A percentile compares a stretch with the other conserved stretches of the same genome.
Evolutionary conservation across 2,888 invertebrate species (phyloP).

Genomic region (Drosophila aldrichi): DNA sequence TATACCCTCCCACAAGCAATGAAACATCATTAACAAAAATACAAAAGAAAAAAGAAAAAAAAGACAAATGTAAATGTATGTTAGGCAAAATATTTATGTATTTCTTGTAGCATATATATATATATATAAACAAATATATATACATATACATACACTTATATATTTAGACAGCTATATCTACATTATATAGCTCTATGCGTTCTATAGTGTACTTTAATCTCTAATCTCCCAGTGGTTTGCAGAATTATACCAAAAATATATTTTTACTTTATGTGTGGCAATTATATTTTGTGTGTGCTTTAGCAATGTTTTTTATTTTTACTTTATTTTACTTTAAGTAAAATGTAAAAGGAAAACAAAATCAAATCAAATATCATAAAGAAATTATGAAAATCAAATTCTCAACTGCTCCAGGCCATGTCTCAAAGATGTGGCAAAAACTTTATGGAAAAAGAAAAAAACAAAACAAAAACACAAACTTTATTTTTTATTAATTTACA

Average conservation of each 20-base stretch:
- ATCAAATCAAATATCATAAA: constrained; percentile 27
- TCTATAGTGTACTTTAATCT: constrained; percentile 62
- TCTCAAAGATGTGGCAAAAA: constrained; percentile 64
- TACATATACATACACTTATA: constrained; percentile 34
- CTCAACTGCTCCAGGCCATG: constrained; percentile 40
- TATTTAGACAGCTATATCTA: constrained; percentile 34
- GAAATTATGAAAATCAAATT: constrained; percentile 45
- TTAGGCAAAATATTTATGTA: constrained; percentile 72
- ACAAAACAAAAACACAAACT: constrained; percentile 15
- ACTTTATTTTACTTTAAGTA: constrained; percentile 75
- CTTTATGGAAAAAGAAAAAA: constrained; percentile 32
- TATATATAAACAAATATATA: constrained; percentile 38
- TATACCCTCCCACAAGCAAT: constrained; percentile 41
- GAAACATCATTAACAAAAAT: constrained; percentile 31
- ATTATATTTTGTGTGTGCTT: constrained; percentile 77
- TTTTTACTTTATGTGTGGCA: constrained; percentile 82
- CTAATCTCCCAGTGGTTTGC: constrained; percentile 74
- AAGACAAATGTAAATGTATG: constrained; percentile 58
- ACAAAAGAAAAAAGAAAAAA: constrained; percentile 18
- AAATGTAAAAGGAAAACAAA: constrained; percentile 61
- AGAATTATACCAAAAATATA: constrained; percentile 82
- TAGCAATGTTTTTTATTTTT: constrained; percentile 60
- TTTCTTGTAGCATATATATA: constrained; percentile 51
- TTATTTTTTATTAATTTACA: constrained; percentile 22
- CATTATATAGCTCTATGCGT: constrained; percentile 39